Percentiles rank a stretch among this genome's conserved stretches.
Evolutionary conservation across 1,140 invertebrate species (phyloP).

Genomic region (Drosophila elegans): DNA sequence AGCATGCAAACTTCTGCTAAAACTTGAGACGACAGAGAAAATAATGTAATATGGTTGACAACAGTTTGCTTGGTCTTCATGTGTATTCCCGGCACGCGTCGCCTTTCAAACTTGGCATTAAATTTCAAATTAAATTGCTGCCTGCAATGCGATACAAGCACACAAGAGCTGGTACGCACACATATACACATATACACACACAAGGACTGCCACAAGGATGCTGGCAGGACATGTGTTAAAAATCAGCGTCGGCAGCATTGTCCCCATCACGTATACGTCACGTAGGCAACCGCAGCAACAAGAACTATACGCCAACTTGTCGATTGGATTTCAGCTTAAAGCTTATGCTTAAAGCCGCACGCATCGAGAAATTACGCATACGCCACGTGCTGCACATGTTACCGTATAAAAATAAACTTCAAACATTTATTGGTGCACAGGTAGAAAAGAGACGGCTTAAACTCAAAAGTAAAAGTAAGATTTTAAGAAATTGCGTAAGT

Average conservation of each 20-base stretch:
- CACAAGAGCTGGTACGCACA: not conserved
- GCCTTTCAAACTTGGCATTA: slow-evolving; percentile 77
- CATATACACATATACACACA: slow-evolving; percentile 1
- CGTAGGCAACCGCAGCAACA: slow-evolving; percentile 29
- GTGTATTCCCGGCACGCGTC: slow-evolving; percentile 69
- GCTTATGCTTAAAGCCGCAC: slow-evolving; percentile 29
- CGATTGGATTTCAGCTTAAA: slow-evolving; percentile 66
- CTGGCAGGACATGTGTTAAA: slow-evolving; percentile 57
- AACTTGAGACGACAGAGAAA: not conserved
- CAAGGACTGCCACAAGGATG: slow-evolving; percentile 11
- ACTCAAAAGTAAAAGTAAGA: too few relatives aligned
- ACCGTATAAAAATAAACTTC: slow-evolving; percentile 39
- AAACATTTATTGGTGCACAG: slow-evolving; percentile 37
- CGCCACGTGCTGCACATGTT: slow-evolving; percentile 37
- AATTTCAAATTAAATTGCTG: slow-evolving; percentile 81
- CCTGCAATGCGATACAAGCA: slow-evolving; percentile 73
- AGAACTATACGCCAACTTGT: slow-evolving; percentile 56
- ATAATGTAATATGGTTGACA: slow-evolving; percentile 19
- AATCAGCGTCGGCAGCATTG: slow-evolving; percentile 71
- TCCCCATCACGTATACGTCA: slow-evolving; percentile 75
- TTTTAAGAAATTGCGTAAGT: too few relatives aligned
- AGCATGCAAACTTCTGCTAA: slow-evolving; percentile 45
- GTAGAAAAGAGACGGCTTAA: slow-evolving; percentile 2
- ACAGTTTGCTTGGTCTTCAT: slow-evolving; percentile 41
- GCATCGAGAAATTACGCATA: slow-evolving; percentile 45